Evolutionary conservation across 2,888 invertebrate species (phyloP).

Genomic region (Bruchidius siliquastri): DNA sequence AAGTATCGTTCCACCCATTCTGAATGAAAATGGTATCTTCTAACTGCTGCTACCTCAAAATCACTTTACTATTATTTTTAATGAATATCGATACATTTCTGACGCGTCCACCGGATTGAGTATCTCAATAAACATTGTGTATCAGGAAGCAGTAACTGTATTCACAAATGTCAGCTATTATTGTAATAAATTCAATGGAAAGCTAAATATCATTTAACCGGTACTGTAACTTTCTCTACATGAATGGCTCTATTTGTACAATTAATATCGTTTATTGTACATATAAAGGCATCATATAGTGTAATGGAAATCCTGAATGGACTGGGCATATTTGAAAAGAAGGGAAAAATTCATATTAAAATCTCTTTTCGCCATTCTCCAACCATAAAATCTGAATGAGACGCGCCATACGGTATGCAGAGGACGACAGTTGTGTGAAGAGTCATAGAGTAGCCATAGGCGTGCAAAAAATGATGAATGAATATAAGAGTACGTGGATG

Average conservation of each 20-base stretch:
- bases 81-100: too few relatives aligned
- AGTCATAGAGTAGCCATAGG: background rate
- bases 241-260: background rate
- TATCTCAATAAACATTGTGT: too few relatives aligned
- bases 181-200: background rate
- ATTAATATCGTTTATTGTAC: background rate
- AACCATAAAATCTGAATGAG: background rate
- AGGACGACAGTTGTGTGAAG: background rate
- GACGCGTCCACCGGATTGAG: too few relatives aligned
- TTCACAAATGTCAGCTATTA: background rate
- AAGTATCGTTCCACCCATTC: too few relatives aligned
- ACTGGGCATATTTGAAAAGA: background rate
- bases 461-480: background rate
- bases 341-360: background rate
- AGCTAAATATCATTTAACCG: background rate
- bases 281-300: background rate
- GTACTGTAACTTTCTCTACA: background rate
- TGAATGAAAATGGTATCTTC: too few relatives aligned
- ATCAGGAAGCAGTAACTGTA: background rate
- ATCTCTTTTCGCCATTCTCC: background rate
- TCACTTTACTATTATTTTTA: too few relatives aligned
- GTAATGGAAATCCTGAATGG: background rate
- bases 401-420: background rate
- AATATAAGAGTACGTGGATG: too few relatives aligned
- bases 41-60: too few relatives aligned